Evolutionary conservation across 1,140 invertebrate genomes (phyloP), one percentile per base, ranked within the genome.

Genomic region (Bilobella aurantiaca): DNA sequence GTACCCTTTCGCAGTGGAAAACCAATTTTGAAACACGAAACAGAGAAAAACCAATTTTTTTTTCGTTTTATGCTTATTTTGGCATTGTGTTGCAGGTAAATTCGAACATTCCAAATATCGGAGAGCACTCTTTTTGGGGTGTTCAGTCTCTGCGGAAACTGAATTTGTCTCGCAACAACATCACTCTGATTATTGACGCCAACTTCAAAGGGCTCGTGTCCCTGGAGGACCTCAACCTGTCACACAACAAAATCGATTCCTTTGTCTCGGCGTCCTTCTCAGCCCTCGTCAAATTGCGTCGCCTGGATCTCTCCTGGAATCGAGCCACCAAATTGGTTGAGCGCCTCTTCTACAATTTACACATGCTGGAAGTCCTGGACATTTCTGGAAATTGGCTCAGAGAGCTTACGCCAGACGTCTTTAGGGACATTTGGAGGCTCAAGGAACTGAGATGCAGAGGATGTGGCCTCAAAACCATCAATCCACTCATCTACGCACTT

Each of bases 61-160:
- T 3, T 30, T 28, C 63, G 65, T 2, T n/a, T n/a, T n/a, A n/a
- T n/a, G n/a, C n/a, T n/a, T n/a, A n/a, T n/a, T n/a, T n/a, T n/a
- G n/a, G n/a, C n/a, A n/a, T n/a, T n/a, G n/a, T n/a, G n/a, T n/a
- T n/a, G n/a, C 63, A 72, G 70, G 70, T 72, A 14, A 81, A 85
- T 65, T 89, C 87, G 0, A 86, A 86, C 73, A 78, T 91, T 3
- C 87, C 88, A 0, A 86, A 86, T 16, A 86, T 91, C 64, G 88
- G 89, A 0, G 81, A 83, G 64, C 83, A 87, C 73, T 87, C 88
- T 12, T 89, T 91, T 75, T 89, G 84, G 82, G 86, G 86, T 1
- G 80, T 89, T 1, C 82, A 80, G 62, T 83, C 84, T 63, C 78
- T 90, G 30, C 80, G 81, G 66, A 76, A 85, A 30, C 79, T 91